Evolutionary conservation across 2,797 vertebrate genomes (phyloP).

Genomic region (Clarias pachynema): DNA sequence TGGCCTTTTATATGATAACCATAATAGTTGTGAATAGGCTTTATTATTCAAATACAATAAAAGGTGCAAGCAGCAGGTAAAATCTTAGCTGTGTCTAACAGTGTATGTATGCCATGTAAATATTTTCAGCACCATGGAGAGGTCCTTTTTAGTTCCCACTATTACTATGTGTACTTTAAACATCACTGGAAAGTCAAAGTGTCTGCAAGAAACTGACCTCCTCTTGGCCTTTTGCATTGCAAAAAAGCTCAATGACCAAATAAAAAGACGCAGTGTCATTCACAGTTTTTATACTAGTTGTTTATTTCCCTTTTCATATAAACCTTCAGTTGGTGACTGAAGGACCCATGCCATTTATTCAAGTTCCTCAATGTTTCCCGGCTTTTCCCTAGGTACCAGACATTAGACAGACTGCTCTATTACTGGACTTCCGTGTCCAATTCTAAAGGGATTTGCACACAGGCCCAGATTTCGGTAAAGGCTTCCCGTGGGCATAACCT

Average conservation of each 20-base stretch:
- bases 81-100: background rate
- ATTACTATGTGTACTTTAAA: constrained; percentile 5
- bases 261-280: background rate
- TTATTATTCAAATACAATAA: background rate
- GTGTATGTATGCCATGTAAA: constrained; percentile 17
- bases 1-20: background rate
- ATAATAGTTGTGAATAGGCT: background rate
- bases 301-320: background rate
- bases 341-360: background rate
- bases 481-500: constrained; percentile 35
- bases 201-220: background rate
- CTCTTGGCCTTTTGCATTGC: constrained; percentile 2
- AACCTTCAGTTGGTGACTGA: constrained; percentile 2
- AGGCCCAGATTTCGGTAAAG: constrained; percentile 30
- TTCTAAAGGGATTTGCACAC: constrained; percentile 25
- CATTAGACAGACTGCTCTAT: constrained; percentile 19
- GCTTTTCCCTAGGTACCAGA: background rate
- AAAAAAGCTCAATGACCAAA: background rate
- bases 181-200: constrained; percentile 10
- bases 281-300: background rate
- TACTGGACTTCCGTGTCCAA: constrained; percentile 5
- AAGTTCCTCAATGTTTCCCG: constrained; percentile 12
- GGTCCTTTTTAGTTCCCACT: constrained; percentile 1
- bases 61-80: background rate
- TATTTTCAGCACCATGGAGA: constrained; percentile 45